Evolutionary conservation across 2,888 invertebrate genomes (phyloP), one percentile per base, ranked within the genome.

Genomic region (Agrochola lota): DNA sequence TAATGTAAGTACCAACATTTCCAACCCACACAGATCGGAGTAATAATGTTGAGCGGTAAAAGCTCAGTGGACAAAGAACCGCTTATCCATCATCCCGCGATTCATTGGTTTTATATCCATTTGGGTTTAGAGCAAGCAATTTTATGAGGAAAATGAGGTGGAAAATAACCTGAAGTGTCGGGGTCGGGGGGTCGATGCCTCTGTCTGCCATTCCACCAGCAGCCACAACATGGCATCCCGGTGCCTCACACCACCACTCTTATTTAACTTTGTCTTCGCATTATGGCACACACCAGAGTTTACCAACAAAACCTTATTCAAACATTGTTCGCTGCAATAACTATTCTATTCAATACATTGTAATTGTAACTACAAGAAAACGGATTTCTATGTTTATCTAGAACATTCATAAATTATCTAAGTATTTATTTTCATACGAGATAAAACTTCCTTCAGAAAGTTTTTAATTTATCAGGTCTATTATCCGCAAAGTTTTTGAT

Each of bases 151-250:
- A 85, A 85, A 87, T 85, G 77, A 85, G 52, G 72, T 83, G 73
- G 73, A 85, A 86, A 87, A 89, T 91, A 93, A 96, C 96, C 96
- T 95, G 93, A 80, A 77, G 88, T 90, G 79, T 91, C 91, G 75
- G 93, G 85, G 72, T 96, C 95, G 81, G 96, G 96, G 69, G 96
- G 96, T 86, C 96, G 95, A 88, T 96, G 96, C 88, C 96, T 92
- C 92, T 96, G 96, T 89, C 96, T 94, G 88, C 96, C 96, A 76
- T 94, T 96, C 96, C 96, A 96, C 96, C 96, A 96, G 90, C 96
- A 96, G 17, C 96, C 96, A 91, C 96, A 96, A 89, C 96, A 96
- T 84, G 96, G 95, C 96, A 96, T 96, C 49, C 85, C 89, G 86
- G 78, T 85, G 59, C 82, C 80, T 83, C 89, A 88, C 87, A 83